phyloP scores from a whole-genome alignment of 2,888 invertebrate species.

The Ceriagrion tenellum region DNA sequence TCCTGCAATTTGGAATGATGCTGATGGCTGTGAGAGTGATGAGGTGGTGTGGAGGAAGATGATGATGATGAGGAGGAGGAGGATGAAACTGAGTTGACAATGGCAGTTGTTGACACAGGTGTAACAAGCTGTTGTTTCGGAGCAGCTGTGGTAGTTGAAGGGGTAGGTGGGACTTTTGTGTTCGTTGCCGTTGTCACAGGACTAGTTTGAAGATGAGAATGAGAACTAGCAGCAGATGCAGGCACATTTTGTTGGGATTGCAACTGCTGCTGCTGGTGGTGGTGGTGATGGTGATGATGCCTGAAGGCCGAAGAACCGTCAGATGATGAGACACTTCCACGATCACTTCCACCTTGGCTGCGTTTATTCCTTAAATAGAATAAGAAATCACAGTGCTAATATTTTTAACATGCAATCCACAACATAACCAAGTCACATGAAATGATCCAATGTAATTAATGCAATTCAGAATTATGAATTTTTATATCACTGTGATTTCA shows the following conservation, averaged over 20 bases:
- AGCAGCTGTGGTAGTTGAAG: slow-evolving; percentile 44
- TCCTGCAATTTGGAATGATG: slow-evolving; percentile 64
- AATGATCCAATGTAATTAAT: no score
- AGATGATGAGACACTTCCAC: slow-evolving; percentile 69
- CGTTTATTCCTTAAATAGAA: slow-evolving; percentile 72
- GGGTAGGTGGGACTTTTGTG: slow-evolving; percentile 64
- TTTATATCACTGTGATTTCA: no score
- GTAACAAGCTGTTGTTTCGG: slow-evolving; percentile 50
- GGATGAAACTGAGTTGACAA: slow-evolving; percentile 64
- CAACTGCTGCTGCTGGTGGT: slow-evolving; percentile 68
- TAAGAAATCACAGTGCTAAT: slow-evolving; percentile 45
- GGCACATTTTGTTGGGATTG: slow-evolving; percentile 56
- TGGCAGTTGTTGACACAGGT: slow-evolving; percentile 43
- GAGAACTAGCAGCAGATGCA: slow-evolving; percentile 54
- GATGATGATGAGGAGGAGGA: slow-evolving; percentile 53
- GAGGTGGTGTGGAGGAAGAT: slow-evolving; percentile 52
- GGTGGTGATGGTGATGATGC: slow-evolving; percentile 68
- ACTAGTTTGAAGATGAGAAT: slow-evolving; percentile 62
- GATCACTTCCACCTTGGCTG: slow-evolving; percentile 71
- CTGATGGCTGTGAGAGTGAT: slow-evolving; percentile 35
- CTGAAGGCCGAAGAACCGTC: slow-evolving; percentile 59
- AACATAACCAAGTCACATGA: no score
- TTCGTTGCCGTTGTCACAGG: slow-evolving; percentile 64
- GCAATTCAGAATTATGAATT: no score
- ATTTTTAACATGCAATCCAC: not conserved